Conservation (phyloP, 2,797 vertebrate species). For the Smutsia gigantea region DNA sequence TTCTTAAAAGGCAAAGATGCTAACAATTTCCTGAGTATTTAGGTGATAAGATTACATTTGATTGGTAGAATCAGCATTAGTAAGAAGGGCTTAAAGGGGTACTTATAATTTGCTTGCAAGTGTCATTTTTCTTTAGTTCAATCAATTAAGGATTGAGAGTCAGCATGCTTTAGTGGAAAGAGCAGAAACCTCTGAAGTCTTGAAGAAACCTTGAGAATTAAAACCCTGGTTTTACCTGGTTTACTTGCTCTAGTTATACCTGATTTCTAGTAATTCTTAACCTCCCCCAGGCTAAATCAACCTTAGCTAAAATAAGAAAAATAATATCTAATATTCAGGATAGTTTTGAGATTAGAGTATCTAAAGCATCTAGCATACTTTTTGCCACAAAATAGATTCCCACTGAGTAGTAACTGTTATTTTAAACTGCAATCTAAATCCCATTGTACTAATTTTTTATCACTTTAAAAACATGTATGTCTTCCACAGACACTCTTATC, state of each 20-base stretch:
- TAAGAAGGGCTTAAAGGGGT: neutral
- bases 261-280: neutral
- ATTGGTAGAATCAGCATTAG: neutral
- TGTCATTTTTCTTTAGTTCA: constrained; percentile 49
- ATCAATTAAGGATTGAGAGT: constrained; percentile 26
- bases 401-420: neutral
- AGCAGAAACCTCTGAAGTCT: neutral
- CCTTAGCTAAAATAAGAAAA: neutral
- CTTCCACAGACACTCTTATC: neutral
- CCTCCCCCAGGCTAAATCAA: neutral
- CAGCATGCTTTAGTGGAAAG: constrained; percentile 8
- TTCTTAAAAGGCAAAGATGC: neutral
- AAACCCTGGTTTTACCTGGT: neutral
- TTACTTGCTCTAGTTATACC: neutral
- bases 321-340: neutral
- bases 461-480: neutral
- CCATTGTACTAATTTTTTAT: neutral
- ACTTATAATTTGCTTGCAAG: constrained; percentile 2
- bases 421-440: neutral
- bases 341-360: neutral
- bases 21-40: neutral
- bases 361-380: neutral
- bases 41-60: neutral
- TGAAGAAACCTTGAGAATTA: neutral
- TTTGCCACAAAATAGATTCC: neutral